phyloP scores from a whole-genome alignment of 2,888 invertebrate genomes.

The Trileptium ribeirensis region DNA sequence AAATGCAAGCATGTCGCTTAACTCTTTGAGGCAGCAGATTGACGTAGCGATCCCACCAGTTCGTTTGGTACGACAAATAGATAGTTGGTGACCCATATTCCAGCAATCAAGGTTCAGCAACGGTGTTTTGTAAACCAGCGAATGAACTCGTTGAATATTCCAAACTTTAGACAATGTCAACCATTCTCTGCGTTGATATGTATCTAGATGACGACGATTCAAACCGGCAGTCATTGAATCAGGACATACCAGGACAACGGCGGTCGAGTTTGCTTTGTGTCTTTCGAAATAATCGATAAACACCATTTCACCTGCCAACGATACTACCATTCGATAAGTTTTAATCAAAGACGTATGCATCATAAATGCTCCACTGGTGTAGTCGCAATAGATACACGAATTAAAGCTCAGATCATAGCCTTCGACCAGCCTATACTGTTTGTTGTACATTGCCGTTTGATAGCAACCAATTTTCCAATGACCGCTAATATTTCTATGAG shows the following conservation, averaged over 20 bases:
- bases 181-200: no score
- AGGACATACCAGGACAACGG: slow-evolving; percentile 6
- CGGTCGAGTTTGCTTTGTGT: background rate
- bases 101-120: no score
- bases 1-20: background rate
- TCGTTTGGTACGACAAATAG: no score
- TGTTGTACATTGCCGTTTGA: slow-evolving; percentile 6
- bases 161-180: no score
- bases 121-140: no score
- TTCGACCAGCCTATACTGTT: slow-evolving; percentile 9
- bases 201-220: no score
- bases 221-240: no score
- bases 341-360: background rate
- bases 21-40: slow-evolving; percentile 11
- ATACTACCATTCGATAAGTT: background rate
- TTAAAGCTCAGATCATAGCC: slow-evolving; percentile 18
- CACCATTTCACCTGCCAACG: background rate
- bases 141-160: no score
- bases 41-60: background rate
- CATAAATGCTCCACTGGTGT: slow-evolving; percentile 8
- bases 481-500: slow-evolving; percentile 1
- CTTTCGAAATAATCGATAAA: slow-evolving; percentile 9
- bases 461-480: slow-evolving; percentile 13
- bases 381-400: slow-evolving; percentile 21
- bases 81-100: no score